Evolutionary conservation across 2,113 vertebrate species (phyloP).

Genomic region (Hyperopisus bebe): DNA sequence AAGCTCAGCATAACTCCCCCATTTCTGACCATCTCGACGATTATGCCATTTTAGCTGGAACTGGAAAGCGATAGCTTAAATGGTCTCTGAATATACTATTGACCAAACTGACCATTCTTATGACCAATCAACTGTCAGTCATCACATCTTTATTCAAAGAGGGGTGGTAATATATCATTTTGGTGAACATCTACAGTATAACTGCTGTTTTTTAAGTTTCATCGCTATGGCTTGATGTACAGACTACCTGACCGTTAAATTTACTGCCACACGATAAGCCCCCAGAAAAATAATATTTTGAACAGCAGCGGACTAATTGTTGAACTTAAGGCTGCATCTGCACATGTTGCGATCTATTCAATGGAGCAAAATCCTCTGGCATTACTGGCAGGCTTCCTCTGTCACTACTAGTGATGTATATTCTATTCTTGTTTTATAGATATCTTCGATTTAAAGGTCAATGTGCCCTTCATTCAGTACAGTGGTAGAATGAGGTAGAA

Average conservation of each 20-base stretch:
- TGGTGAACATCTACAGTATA: not conserved
- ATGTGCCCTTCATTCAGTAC: not conserved
- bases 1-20: not conserved
- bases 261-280: not conserved
- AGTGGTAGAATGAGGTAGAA: not conserved
- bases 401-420: not conserved
- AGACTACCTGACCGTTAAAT: slow-evolving; percentile 17
- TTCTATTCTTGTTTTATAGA: slow-evolving; percentile 12
- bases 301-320: slow-evolving; percentile 34
- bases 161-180: not conserved
- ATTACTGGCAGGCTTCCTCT: slow-evolving; percentile 2
- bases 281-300: slow-evolving; percentile 27
- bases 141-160: not conserved
- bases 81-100: not conserved
- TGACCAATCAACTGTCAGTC: not conserved
- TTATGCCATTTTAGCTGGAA: not conserved
- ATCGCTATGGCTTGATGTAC: not conserved
- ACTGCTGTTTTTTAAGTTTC: not conserved
- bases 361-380: slow-evolving; percentile 31
- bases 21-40: not conserved
- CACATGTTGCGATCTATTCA: slow-evolving; percentile 27
- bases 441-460: not conserved
- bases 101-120: not conserved
- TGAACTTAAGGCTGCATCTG: slow-evolving; percentile 18
- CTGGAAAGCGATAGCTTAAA: not conserved